phyloP scores from a whole-genome alignment of 1,140 invertebrate species.

The Lineus longissimus region DNA sequence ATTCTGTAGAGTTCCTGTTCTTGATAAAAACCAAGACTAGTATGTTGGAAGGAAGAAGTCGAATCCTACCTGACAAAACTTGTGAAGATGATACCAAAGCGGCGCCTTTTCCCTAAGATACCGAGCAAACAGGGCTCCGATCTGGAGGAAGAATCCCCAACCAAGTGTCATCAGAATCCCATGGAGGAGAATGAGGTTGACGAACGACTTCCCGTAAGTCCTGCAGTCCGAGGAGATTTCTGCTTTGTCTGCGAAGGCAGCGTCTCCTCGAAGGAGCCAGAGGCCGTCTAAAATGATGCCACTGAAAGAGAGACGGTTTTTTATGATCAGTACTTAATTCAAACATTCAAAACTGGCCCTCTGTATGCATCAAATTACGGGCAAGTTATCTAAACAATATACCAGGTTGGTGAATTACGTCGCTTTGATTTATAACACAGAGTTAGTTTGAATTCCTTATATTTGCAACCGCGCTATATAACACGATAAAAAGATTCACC shows the following conservation, averaged over 20 bases:
- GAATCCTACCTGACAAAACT: constrained; percentile 19
- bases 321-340: neutral
- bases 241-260: constrained; percentile 10
- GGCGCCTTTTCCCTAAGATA: constrained; percentile 19
- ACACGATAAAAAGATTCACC: neutral
- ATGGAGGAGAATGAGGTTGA: constrained; percentile 22
- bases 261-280: constrained; percentile 20
- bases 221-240: neutral
- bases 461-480: too few species aligned
- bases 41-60: neutral
- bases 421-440: too few species aligned
- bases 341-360: too few species aligned
- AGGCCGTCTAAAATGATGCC: constrained; percentile 16
- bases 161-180: constrained; percentile 23
- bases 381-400: too few species aligned
- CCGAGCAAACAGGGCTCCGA: constrained; percentile 26
- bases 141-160: constrained; percentile 24
- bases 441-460: too few species aligned
- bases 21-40: too few species aligned
- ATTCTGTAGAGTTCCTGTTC: too few species aligned
- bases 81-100: constrained; percentile 22
- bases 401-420: too few species aligned
- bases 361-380: too few species aligned
- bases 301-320: constrained; percentile 12
- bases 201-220: constrained; percentile 13